Percentiles rank a stretch among this genome's conserved stretches.
These are phyloP conservation scores for Galerucella pusilla DNA, from an alignment of 2,888 invertebrate species.

Conservation along the genomic window DNA sequence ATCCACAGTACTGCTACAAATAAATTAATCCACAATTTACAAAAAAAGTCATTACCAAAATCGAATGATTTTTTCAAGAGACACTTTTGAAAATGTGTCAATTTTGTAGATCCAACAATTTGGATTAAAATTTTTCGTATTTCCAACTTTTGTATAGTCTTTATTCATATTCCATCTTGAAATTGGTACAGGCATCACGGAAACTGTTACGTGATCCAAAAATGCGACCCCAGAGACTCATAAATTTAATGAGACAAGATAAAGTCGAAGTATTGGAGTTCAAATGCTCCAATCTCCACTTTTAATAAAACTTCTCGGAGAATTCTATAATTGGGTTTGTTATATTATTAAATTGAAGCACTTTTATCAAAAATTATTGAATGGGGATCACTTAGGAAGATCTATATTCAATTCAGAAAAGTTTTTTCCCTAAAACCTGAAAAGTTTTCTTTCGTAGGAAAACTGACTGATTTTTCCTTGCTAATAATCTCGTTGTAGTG, in stretches of 20 bases:
- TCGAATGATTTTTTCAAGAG: no score
- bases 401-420: not conserved
- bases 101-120: no score
- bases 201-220: not conserved
- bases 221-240: not conserved
- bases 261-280: slow-evolving; percentile 4
- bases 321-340: not conserved
- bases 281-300: not conserved
- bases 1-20: no score
- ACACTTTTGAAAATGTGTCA: no score
- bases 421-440: not conserved
- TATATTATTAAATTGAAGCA: slow-evolving; percentile 1
- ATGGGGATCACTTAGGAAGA: not conserved
- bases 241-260: not conserved
- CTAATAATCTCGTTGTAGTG: no score
- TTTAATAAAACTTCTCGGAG: not conserved
- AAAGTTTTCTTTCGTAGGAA: no score
- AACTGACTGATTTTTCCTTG: no score
- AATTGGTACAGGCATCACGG: not conserved
- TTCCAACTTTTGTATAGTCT: no score
- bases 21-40: no score
- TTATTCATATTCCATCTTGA: not conserved
- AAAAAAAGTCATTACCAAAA: no score
- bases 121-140: no score
- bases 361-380: not conserved